Evolutionary conservation across 1,140 invertebrate genomes (phyloP).

Genomic region (Apis dorsata): DNA sequence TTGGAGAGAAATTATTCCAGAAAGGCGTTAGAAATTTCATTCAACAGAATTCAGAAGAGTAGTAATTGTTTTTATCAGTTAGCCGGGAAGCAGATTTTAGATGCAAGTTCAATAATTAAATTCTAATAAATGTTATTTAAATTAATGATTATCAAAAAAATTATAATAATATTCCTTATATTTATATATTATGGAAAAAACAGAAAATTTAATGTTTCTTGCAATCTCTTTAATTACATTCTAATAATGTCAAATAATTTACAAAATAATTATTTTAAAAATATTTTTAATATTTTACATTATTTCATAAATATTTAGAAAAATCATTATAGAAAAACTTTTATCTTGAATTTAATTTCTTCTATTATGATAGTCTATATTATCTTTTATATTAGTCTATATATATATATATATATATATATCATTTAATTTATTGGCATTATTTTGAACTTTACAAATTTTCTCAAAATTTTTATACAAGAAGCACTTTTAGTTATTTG

Average conservation of each 20-base stretch:
- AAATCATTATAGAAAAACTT: neutral
- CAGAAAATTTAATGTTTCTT: neutral
- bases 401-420: neutral
- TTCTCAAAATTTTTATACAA: neutral
- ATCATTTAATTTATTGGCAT: neutral
- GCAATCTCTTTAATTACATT: neutral
- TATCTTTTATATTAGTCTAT: no score
- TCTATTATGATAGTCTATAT: neutral
- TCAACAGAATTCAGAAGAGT: conserved; percentile 74
- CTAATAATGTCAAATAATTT: neutral
- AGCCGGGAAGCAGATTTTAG: conserved; percentile 41
- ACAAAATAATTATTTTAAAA: neutral
- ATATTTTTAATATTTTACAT: neutral
- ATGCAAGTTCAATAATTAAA: neutral
- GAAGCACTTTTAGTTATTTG: no score
- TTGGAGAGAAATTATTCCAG: conserved; percentile 89
- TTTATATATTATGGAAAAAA: neutral
- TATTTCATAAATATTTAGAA: neutral
- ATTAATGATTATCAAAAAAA: neutral
- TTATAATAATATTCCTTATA: neutral
- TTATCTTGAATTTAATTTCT: neutral
- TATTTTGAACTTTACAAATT: neutral
- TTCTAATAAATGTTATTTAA: neutral
- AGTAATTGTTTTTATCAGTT: conserved; percentile 53
- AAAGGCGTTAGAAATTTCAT: conserved; percentile 87